Evolutionary conservation across 2,888 invertebrate species (phyloP).

Genomic region (Ptilodon capucinus): DNA sequence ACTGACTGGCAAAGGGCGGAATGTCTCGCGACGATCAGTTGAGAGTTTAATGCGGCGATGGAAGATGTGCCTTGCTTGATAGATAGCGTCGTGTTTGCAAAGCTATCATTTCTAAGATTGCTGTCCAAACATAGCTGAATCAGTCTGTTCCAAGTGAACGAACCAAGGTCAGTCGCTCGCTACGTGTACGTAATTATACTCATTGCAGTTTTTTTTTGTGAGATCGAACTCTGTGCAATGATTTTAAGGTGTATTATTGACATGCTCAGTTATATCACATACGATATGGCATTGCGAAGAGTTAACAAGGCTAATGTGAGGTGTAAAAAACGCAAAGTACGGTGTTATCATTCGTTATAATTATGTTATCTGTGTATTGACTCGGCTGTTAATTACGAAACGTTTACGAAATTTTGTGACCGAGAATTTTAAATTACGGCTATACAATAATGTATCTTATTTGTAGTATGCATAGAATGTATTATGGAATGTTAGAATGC

Average conservation of each 20-base stretch:
- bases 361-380: conserved; percentile 19
- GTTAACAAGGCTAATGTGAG: conserved; percentile 29
- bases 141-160: conserved; percentile 41
- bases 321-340: conserved; percentile 36
- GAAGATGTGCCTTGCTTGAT: conserved; percentile 10
- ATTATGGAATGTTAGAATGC: neutral
- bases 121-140: conserved; percentile 57
- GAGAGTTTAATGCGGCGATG: neutral
- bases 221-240: conserved; percentile 29
- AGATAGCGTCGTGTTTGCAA: conserved; percentile 11
- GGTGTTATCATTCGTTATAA: conserved; percentile 14
- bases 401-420: neutral
- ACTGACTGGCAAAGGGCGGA: neutral
- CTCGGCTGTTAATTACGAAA: neutral
- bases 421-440: neutral
- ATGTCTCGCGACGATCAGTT: neutral
- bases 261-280: conserved; percentile 51
- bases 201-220: conserved; percentile 35
- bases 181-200: conserved; percentile 36
- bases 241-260: conserved; percentile 54
- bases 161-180: conserved; percentile 56
- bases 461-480: neutral
- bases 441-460: conserved; percentile 14
- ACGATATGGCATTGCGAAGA: conserved; percentile 45
- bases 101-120: conserved; percentile 30